Percentiles rank a stretch among this genome's conserved stretches.
Evolutionary conservation across 2,797 vertebrate species (phyloP).

Genomic region (Pantherophis vulpinus): DNA sequence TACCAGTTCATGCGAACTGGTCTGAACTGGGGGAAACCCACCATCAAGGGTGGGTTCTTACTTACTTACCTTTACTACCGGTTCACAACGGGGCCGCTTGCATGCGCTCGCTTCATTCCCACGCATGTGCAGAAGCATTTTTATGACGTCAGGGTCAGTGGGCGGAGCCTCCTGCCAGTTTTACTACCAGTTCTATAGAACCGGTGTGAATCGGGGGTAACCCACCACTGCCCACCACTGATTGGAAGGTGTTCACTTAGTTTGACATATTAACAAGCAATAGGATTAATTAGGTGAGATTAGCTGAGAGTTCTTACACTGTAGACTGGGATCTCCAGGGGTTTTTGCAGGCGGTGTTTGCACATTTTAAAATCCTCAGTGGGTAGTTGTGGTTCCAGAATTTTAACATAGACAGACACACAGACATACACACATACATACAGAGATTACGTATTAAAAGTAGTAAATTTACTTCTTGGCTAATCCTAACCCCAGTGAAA

Average conservation of each 20-base stretch:
- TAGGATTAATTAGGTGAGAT: background rate
- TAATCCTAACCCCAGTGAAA: background rate
- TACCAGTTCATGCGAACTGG: too few relatives aligned
- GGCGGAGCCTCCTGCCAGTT: accelerated
- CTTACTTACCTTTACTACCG: too few relatives aligned
- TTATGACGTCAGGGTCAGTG: too few relatives aligned
- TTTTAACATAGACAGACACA: background rate
- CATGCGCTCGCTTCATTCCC: too few relatives aligned
- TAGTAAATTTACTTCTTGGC: background rate
- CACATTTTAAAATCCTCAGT: background rate
- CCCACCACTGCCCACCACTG: too few relatives aligned
- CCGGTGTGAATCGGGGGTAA: too few relatives aligned
- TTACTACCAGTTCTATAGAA: too few relatives aligned
- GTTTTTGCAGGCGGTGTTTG: background rate
- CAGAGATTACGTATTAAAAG: background rate
- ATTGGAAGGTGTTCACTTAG: background rate
- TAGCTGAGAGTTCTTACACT: background rate
- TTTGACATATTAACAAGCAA: background rate
- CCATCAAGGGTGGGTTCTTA: too few relatives aligned
- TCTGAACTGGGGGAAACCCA: too few relatives aligned
- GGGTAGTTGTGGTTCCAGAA: background rate
- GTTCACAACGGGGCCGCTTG: too few relatives aligned
- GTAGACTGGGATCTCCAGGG: background rate
- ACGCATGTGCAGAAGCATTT: too few relatives aligned
- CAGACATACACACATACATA: background rate